These are phyloP conservation scores for Lingula anatina DNA, from an alignment of 2,888 invertebrate species.

Conservation along the genomic window DNA sequence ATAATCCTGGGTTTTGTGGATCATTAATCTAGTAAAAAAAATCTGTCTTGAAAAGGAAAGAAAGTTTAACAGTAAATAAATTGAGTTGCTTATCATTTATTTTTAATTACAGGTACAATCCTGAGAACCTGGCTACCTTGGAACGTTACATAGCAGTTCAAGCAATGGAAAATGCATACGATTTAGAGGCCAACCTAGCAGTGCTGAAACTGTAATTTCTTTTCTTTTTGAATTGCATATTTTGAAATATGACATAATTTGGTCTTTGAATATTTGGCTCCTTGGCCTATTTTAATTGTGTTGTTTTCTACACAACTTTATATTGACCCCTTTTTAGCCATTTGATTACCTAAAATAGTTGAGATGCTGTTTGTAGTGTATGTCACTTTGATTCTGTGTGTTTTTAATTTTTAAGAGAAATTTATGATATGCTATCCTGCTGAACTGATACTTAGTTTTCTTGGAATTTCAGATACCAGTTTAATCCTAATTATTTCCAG, in stretches of 20 bases:
- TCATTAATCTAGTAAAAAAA: too few relatives aligned
- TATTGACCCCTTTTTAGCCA: too few relatives aligned
- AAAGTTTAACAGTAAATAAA: neutral
- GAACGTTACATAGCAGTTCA: conserved; percentile 92
- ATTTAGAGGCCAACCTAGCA: conserved; percentile 94
- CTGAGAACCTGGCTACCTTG: conserved; percentile 83
- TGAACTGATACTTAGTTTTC: neutral
- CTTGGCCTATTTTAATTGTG: too few relatives aligned
- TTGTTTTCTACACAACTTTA: too few relatives aligned
- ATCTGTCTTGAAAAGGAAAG: conserved; percentile 6
- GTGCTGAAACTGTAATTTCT: conserved; percentile 73
- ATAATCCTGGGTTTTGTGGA: too few relatives aligned
- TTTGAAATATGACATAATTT: too few relatives aligned
- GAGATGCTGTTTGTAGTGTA: too few relatives aligned
- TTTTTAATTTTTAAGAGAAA: neutral
- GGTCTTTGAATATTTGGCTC: too few relatives aligned
- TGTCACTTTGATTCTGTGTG: neutral
- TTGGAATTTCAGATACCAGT: conserved; percentile 68
- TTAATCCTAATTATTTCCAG: conserved; percentile 84
- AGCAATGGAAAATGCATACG: conserved; percentile 87
- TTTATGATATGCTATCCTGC: neutral
- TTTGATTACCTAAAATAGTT: too few relatives aligned
- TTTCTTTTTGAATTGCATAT: too few relatives aligned
- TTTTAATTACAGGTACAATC: conserved; percentile 75
- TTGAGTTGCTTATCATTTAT: conserved; percentile 5